Base-by-base conservation (phyloP, 2,888 invertebrate genomes). In the Protophormia terraenovae region DNA sequence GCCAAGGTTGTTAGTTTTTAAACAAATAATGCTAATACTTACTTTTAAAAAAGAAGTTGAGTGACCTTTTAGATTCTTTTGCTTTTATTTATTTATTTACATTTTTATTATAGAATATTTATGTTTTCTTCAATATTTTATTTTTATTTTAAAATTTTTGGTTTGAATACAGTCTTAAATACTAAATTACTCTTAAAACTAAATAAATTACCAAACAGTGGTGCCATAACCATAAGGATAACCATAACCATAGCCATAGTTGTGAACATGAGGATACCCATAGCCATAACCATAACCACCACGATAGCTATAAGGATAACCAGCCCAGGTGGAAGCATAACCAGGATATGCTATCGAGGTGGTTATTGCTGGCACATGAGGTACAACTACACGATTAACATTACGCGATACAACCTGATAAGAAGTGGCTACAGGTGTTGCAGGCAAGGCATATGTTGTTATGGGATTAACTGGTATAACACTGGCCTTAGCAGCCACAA, bases 331-430 rank as follows among this genome's bases (percentile, higher is more conserved):
- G 24, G 79, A 29, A 0, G 84, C n/a, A 58, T 81, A 79, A 14
- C 64, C 71, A 0, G 86, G 86, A 77, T 87, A 86, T 32, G 79
- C 45, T 16, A 78, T 38, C 3, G 64, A 24, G 8, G 81, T 55
- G 16, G 84, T 22, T 2, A 86, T 10, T 2, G 86, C 60, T 4
- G 86, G 79, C 0, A 55, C 72, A 29, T 75, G 73, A 12, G 90
- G 89, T 60, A 90, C 89, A 81, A 89, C 88, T 27, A 88, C 86
- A 27, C 91, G 90, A 88, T 91, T 90, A 77, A 90, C 90, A 84
- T 90, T 89, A 6, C 90, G 90, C 2, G 90, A 85, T n/a, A 92
- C 88, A 55, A 90, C 90, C 77, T 91, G 92, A 85, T 90, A 89
- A 41, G 91, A 91, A 6, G 87, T 87, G 14, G 91, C 87, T 72